Evolutionary conservation across 2,113 vertebrate genomes (phyloP), one percentile per base, ranked within the genome.

Genomic region (Amphiprion ocellaris): DNA sequence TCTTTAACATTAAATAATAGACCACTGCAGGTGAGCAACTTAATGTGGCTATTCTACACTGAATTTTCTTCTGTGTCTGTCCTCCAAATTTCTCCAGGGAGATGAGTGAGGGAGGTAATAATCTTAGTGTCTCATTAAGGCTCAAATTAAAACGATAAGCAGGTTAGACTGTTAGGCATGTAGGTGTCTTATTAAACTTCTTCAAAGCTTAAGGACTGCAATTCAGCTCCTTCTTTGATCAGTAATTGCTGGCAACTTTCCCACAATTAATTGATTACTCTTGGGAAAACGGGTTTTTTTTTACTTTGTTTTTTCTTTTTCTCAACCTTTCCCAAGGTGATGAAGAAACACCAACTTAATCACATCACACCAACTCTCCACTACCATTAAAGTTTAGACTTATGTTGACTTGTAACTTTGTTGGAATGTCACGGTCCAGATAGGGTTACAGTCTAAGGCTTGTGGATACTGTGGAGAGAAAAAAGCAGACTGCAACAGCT

Each of bases 181-280:
- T 88, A 88, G 86, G 88, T 91, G 88, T 92, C 89, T 90, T 89
- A 90, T 92, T 92, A 90, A 91, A 93, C 82, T 86, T 90, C 82
- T 90, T 91, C 89, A 90, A 92, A 91, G 92, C 88, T 87, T 81
- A 82, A 90, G 72, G 83, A 85, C 82, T 90, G 80, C 84, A 71
- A 86, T 89, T 90, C 91, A 86, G 75, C 72, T 56, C 65, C 76
- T 83, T 67, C 90, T 93, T 92, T 93, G 91, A 93, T 93, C 90
- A 79, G 85, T 93, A 93, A 93, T 94, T 89, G 91, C 74, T 44
- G 80, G 89, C 87, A 91, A 91, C 90, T 91, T 92, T 92, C 84
- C 89, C 87, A 89, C 89, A 90, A 90, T 93, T 91, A 92, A 92
- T 90, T 93, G 84, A 92, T 92, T 88, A 89, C 93, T 92, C 91